Base-by-base conservation (phyloP, 2,113 vertebrate genomes). In the Oreamnos americanus region DNA sequence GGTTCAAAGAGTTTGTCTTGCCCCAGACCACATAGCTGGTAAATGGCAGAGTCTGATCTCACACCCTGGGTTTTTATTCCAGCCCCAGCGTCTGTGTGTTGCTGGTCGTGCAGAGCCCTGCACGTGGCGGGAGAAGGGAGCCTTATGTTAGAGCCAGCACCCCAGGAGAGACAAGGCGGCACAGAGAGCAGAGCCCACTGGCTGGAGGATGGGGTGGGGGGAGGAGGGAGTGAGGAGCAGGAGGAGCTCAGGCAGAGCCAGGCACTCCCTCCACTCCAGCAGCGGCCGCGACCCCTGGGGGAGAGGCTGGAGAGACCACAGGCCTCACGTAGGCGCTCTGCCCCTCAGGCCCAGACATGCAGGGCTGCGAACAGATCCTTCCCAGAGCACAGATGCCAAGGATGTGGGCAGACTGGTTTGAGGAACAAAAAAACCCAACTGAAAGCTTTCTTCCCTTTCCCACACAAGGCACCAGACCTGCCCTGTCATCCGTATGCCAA, bases 381-480 rank as follows among this genome's bases (percentile, higher is more conserved):
- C 87, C 16, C 2, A 14, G 86, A 91, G 33, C 90, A 47, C 58
- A 7, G 94, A 91, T 92, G 89, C 96, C 92, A 88, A 93, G 87
- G 96, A 90, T 82, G 96, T 96, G 93, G 94, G 90, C 96, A 91
- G 97, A 98, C 98, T 96, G 97, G 98, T 98, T 97, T 97, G 93
- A 89, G 49, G 89, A 97, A 96, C 62, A 95, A 74, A 87, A 83
- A 90, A 96, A 78, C n/a, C 82, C 97, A 88, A n/a, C 92, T 87
- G 36, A 15, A 85, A 84, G 45, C 71, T 92, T 91, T 90, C 94
- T 87, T 78, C 67, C 43, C 79, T 96, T 96, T 84, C 93, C 93
- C 76, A 67, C 71, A 94, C 55, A 25, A 85, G 67, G 67, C 19
- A 26, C 57, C 64, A 39, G 82, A 74, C 58, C 76, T 82, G 60